phyloP scores from a whole-genome alignment of 2,797 vertebrate genomes.

The Hozukius guyotensis region DNA sequence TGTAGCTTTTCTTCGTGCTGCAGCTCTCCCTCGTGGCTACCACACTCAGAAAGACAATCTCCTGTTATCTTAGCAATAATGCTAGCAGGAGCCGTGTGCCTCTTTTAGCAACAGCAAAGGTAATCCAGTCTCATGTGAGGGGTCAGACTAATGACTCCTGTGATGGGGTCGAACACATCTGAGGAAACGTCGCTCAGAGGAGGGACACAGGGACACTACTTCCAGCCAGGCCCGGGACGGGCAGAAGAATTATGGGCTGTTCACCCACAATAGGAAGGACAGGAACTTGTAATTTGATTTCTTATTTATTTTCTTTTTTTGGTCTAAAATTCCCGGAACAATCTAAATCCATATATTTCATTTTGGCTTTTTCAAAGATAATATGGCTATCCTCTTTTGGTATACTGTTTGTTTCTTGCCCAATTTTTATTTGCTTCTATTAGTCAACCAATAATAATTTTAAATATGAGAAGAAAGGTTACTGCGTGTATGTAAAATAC shows the following conservation, averaged over 20 bases:
- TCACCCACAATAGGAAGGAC: neutral
- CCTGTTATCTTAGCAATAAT: neutral
- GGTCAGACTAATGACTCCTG: slow-evolving; percentile 6
- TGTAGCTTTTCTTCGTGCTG: neutral
- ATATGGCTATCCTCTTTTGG: neutral
- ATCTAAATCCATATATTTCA: neutral
- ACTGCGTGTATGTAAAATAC: neutral
- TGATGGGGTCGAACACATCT: slow-evolving; percentile 2
- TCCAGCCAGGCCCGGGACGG: neutral
- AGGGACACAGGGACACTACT: neutral
- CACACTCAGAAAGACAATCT: neutral
- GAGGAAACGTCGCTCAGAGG: neutral
- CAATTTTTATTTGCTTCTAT: neutral
- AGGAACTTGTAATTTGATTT: neutral
- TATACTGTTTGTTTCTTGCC: neutral
- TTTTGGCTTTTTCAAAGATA: neutral
- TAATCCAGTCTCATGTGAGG: neutral
- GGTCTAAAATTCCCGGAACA: neutral
- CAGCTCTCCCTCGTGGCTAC: neutral
- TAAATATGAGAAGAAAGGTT: neutral
- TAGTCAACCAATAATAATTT: neutral
- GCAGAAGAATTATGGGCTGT: neutral
- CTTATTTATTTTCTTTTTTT: neutral
- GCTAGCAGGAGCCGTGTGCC: neutral
- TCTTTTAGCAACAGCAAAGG: neutral